Evolutionary conservation across 2,113 vertebrate species (phyloP).

Genomic region (Laticauda laticaudata): DNA sequence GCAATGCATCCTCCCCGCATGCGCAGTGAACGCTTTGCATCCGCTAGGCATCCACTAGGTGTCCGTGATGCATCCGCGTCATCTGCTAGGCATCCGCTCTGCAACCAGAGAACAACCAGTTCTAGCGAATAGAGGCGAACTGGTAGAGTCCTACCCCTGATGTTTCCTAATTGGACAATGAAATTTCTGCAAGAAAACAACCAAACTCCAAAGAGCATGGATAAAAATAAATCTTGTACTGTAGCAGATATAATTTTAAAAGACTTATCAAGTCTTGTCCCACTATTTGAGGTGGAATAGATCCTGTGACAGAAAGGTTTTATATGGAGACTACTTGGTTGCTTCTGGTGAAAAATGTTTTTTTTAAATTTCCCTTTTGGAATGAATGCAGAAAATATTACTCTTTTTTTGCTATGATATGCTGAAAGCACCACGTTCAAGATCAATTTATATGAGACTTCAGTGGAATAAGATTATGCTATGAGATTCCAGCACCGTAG

Average conservation of each 20-base stretch:
- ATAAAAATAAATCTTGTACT: neutral
- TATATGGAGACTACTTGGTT: neutral
- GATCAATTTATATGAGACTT: neutral
- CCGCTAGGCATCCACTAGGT: no score
- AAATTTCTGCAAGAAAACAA: neutral
- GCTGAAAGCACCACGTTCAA: neutral
- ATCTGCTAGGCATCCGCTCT: no score
- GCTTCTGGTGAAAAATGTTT: neutral
- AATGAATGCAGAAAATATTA: neutral
- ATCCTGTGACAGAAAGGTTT: neutral
- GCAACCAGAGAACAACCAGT: no score
- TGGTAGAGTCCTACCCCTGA: no score
- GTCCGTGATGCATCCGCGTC: no score
- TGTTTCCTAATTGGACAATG: neutral
- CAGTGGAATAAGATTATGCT: neutral
- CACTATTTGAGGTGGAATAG: neutral
- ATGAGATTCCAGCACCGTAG: neutral
- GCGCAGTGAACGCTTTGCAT: no score
- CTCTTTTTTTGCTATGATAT: neutral
- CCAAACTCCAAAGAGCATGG: neutral
- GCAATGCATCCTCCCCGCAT: no score
- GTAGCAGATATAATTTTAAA: neutral
- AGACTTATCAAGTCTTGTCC: neutral
- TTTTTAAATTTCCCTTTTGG: neutral
- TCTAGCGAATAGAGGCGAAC: no score